These are phyloP conservation scores for Apus apus DNA, from an alignment of 2,113 vertebrate genomes.

Conservation along the genomic window DNA sequence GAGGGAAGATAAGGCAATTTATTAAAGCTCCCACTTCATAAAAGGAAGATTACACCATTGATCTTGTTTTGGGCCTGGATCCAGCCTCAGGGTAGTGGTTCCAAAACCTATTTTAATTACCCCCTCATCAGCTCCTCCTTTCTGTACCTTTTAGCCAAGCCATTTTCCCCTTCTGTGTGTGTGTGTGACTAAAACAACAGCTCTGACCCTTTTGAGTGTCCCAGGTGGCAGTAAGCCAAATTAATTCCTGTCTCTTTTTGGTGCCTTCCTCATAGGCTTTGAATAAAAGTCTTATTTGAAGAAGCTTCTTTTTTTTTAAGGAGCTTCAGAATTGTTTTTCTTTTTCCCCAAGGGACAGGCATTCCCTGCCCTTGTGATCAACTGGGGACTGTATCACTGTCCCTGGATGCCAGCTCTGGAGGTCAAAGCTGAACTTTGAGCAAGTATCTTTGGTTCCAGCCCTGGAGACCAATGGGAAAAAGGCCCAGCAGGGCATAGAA, in stretches of 20 bases:
- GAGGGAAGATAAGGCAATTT: not conserved
- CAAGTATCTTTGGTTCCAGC: not conserved
- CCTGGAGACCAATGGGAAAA: not conserved
- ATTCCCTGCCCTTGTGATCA: not conserved
- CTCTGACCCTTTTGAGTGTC: not conserved
- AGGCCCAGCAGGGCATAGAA: not conserved
- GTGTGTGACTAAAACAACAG: not conserved
- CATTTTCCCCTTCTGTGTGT: not conserved
- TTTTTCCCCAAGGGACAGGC: not conserved
- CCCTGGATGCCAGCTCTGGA: not conserved
- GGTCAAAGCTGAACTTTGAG: not conserved
- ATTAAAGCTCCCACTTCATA: not conserved
- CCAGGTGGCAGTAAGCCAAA: constrained; percentile 40
- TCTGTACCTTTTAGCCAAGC: not conserved
- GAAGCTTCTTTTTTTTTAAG: constrained; percentile 73
- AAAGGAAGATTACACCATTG: not conserved
- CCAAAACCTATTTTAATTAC: not conserved
- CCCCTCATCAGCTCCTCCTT: not conserved
- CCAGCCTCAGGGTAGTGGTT: not conserved
- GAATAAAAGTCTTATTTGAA: constrained; percentile 65
- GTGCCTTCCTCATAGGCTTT: constrained; percentile 71
- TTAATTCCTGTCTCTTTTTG: constrained; percentile 35
- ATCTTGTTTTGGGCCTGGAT: not conserved
- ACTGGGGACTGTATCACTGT: not conserved
- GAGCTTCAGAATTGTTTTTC: constrained; percentile 61